Conservation (phyloP, 2,888 invertebrate species). For the Criorhina ranunculi region DNA sequence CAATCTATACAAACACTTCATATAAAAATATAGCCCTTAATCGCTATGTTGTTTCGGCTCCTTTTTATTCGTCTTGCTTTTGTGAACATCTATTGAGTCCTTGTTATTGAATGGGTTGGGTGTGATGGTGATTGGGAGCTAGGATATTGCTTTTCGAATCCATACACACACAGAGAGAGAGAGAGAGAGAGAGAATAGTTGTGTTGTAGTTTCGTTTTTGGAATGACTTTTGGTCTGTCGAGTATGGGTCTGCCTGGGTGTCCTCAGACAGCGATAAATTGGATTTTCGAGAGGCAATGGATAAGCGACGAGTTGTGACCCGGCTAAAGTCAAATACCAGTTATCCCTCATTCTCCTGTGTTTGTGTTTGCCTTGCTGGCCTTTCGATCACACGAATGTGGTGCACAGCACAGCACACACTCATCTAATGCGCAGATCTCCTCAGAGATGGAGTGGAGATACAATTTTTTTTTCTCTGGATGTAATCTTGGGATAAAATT, state of each 20-base stretch:
- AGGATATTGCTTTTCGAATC: constrained; percentile 35
- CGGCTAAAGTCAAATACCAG: constrained; percentile 67
- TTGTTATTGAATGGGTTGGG: constrained; percentile 35
- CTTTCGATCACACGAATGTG: constrained; percentile 58
- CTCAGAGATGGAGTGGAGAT: constrained; percentile 48
- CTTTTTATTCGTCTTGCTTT: constrained; percentile 57
- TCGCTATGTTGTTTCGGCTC: constrained; percentile 64
- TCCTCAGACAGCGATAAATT: constrained; percentile 71
- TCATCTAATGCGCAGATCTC: constrained; percentile 63
- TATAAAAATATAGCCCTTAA: constrained; percentile 73
- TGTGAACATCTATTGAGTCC: constrained; percentile 55
- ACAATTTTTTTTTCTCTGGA: constrained; percentile 47
- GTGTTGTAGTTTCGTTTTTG: constrained; percentile 36
- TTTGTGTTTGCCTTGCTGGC: constrained; percentile 7
- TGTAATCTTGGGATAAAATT: constrained; percentile 70
- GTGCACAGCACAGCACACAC: too few species aligned
- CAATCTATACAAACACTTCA: constrained; percentile 67
- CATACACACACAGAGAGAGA: too few species aligned
- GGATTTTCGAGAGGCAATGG: constrained; percentile 69
- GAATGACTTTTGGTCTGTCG: constrained; percentile 66
- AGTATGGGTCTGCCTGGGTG: constrained; percentile 45
- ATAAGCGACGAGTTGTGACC: constrained; percentile 75
- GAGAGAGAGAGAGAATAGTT: too few species aligned
- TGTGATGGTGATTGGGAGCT: constrained; percentile 1
- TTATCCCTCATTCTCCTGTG: constrained; percentile 32